Conservation (phyloP, 2,888 invertebrate species). For the Morpho achilles region DNA sequence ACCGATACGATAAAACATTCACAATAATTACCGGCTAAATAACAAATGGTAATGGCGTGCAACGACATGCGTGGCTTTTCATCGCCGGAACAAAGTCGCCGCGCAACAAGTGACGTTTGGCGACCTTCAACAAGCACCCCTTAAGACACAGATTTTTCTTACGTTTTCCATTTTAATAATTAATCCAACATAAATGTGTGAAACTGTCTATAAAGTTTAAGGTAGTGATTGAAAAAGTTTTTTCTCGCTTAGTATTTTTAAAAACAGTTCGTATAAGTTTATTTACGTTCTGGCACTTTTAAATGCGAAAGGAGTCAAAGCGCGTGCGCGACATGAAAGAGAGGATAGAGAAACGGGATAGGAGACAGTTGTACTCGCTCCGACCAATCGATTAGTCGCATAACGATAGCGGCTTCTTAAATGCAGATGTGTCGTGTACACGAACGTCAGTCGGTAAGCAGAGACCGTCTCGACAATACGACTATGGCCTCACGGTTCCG, state of each 20-base stretch:
- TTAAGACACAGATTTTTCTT: constrained; percentile 38
- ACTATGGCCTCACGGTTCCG: constrained; percentile 50
- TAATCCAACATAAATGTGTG: background rate
- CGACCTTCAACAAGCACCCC: constrained; percentile 40
- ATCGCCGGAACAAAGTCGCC: constrained; percentile 63
- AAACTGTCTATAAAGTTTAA: background rate
- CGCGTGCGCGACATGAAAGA: constrained; percentile 64
- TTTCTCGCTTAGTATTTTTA: constrained; percentile 48
- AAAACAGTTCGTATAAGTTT: constrained; percentile 69
- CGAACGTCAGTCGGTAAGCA: constrained; percentile 72
- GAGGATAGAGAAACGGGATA: constrained; percentile 54
- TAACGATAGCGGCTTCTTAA: constrained; percentile 79
- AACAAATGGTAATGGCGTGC: constrained; percentile 55
- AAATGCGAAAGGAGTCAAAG: constrained; percentile 48
- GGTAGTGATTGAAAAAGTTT: constrained; percentile 1
- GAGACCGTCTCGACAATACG: constrained; percentile 57
- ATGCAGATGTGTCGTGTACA: constrained; percentile 77
- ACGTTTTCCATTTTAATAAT: background rate
- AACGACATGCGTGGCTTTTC: constrained; percentile 69
- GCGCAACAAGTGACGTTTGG: constrained; percentile 72
- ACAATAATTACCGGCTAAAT: constrained; percentile 56
- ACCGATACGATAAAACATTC: constrained; percentile 30
- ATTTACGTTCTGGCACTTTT: constrained; percentile 75
- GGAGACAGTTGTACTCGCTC: constrained; percentile 68
- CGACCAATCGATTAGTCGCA: constrained; percentile 80